phyloP scores from a whole-genome alignment of 1,140 invertebrate genomes.

The Drosophila sproati region DNA sequence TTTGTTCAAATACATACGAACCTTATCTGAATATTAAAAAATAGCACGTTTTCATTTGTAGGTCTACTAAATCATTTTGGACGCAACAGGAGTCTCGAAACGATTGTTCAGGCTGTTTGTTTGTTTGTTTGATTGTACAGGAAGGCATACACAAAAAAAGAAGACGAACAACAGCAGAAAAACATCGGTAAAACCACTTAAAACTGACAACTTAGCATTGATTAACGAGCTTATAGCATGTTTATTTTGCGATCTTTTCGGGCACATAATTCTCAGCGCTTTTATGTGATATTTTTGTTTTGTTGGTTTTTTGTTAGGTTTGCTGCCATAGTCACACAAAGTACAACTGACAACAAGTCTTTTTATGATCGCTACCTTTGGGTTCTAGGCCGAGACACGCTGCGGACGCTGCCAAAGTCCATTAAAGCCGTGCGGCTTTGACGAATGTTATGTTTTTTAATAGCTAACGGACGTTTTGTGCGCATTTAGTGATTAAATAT shows the following conservation, averaged over 20 bases:
- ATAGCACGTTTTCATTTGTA: conserved; percentile 5
- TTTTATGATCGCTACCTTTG: conserved; percentile 70
- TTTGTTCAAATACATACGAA: too few species aligned
- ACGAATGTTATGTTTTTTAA: conserved; percentile 57
- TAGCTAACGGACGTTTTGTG: conserved; percentile 31
- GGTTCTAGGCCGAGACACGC: conserved; percentile 51
- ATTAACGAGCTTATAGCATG: conserved; percentile 82
- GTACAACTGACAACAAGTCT: conserved; percentile 70
- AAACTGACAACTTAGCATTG: conserved; percentile 80
- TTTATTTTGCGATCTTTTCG: conserved; percentile 58
- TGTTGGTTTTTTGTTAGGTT: conserved; percentile 47
- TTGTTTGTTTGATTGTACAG: conserved; percentile 9
- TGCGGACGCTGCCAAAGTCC: conserved; percentile 63
- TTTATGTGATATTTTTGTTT: conserved; percentile 22
- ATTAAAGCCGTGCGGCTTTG: conserved; percentile 60
- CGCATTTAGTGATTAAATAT: conserved; percentile 57
- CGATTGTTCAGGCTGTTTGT: conserved; percentile 18
- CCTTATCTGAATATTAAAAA: too few species aligned
- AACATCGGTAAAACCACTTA: conserved; percentile 61
- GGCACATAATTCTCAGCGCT: conserved; percentile 38
- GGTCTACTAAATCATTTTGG: conserved; percentile 57
- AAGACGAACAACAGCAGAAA: neutral
- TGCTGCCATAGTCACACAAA: conserved; percentile 44
- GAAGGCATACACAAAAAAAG: neutral
- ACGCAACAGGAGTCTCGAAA: conserved; percentile 61